A percentile compares a stretch with the other conserved stretches of the same genome.
These are phyloP conservation scores for Python bivittatus DNA, from an alignment of 2,113 vertebrate genomes.

Conservation along the genomic window DNA sequence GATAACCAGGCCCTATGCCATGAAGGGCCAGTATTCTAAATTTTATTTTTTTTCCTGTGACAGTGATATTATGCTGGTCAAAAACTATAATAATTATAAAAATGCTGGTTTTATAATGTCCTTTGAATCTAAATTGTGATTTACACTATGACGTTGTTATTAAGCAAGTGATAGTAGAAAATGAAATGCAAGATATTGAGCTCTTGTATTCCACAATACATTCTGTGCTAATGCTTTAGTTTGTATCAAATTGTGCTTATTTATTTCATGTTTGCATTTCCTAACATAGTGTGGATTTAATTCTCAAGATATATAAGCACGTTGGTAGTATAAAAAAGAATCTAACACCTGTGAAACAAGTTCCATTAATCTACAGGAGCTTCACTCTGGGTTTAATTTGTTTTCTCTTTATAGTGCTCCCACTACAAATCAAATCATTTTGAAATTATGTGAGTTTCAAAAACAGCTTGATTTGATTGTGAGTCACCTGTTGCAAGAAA, in stretches of 20 bases:
- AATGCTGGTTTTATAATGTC: not conserved
- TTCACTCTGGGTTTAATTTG: not conserved
- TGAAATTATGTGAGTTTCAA: not conserved
- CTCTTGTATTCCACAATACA: not conserved
- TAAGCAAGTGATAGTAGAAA: not conserved
- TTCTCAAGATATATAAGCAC: not conserved
- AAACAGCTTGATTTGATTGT: not conserved
- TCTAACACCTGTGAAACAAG: not conserved
- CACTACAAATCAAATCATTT: not conserved
- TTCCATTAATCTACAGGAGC: not conserved
- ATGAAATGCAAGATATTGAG: not conserved
- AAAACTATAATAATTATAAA: not conserved
- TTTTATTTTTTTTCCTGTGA: not conserved
- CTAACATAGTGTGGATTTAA: not conserved
- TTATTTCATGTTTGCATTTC: not conserved
- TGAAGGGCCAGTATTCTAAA: not conserved
- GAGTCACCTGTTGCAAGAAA: not conserved
- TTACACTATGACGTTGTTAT: not conserved
- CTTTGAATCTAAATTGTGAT: not conserved
- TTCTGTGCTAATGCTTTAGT: not conserved
- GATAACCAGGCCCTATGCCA: not conserved
- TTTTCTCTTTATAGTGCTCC: not conserved
- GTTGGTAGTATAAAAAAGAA: not conserved
- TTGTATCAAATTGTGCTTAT: not conserved
- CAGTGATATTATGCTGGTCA: not conserved